Evolutionary conservation across 2,797 vertebrate species (phyloP).

Genomic region (Schizopygopsis pylzovi): DNA sequence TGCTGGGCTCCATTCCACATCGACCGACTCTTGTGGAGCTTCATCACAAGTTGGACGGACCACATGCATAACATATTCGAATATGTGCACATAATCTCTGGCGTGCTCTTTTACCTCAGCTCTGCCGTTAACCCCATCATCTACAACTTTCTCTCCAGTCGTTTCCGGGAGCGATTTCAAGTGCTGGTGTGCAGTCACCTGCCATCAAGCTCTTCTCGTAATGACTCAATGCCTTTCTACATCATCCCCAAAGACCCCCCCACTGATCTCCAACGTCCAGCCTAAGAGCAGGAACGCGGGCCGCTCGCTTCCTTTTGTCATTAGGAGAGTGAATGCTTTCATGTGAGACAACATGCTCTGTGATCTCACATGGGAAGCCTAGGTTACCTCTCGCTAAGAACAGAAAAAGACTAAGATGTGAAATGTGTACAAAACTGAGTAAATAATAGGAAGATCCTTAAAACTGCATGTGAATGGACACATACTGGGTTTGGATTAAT

Average conservation of each 20-base stretch:
- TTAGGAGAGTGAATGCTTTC: constrained; percentile 55
- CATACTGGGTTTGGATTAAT: background rate
- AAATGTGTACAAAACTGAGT: background rate
- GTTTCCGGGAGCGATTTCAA: constrained; percentile 80
- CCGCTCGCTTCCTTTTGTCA: constrained; percentile 59
- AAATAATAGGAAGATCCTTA: background rate
- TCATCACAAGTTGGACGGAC: constrained; percentile 82
- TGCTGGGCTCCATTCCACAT: constrained; percentile 86
- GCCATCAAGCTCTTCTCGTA: constrained; percentile 63
- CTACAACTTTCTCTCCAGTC: constrained; percentile 83
- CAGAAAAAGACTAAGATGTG: background rate
- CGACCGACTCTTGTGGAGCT: constrained; percentile 83
- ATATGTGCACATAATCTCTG: constrained; percentile 82
- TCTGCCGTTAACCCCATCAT: constrained; percentile 83
- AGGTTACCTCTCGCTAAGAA: background rate
- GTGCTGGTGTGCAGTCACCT: constrained; percentile 74
- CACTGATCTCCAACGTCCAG: constrained; percentile 51
- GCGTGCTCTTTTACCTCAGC: constrained; percentile 84
- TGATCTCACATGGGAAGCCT: background rate
- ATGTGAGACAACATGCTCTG: constrained; percentile 32
- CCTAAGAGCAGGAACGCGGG: constrained; percentile 52
- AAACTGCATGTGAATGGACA: background rate
- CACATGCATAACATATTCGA: constrained; percentile 80
- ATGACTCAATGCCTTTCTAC: constrained; percentile 70
- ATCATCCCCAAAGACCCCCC: constrained; percentile 66